These are phyloP conservation scores for Poecile atricapillus DNA, from an alignment of 2,113 vertebrate species.

Conservation along the genomic window DNA sequence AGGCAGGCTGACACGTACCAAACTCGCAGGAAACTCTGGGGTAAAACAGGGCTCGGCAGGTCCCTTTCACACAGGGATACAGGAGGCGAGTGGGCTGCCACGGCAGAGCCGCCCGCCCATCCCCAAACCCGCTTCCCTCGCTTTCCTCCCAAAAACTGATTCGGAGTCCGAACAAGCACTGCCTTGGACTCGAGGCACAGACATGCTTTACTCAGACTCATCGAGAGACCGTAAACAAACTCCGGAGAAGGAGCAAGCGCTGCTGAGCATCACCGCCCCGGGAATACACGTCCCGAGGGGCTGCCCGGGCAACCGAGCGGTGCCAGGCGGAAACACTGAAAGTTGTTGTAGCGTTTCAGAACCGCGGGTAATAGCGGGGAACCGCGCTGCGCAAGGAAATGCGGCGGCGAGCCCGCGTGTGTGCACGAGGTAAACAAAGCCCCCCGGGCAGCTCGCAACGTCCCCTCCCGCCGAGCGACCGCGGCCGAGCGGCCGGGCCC, in stretches of 20 bases:
- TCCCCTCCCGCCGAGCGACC: background rate
- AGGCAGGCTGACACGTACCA: fast-evolving
- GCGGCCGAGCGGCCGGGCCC: background rate
- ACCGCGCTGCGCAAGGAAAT: background rate
- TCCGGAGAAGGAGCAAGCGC: fast-evolving
- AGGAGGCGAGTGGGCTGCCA: fast-evolving
- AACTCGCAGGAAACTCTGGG: fast-evolving
- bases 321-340: background rate
- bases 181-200: fast-evolving
- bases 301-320: fast-evolving
- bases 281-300: background rate
- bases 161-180: fast-evolving
- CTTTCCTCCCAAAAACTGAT: background rate
- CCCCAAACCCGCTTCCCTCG: background rate
- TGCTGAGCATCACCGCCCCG: background rate
- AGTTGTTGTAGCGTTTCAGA: background rate
- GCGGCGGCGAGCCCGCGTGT: background rate
- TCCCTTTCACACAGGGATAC: background rate
- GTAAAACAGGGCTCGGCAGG: no score
- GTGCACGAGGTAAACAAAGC: background rate
- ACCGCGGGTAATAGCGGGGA: fast-evolving
- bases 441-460: background rate
- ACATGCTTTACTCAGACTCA: fast-evolving
- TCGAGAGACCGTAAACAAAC: background rate
- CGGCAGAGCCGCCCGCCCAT: background rate